Evolutionary conservation across 2,797 vertebrate species (phyloP), one percentile per base, ranked within the genome.

Genomic region (Graptemys geographica): DNA sequence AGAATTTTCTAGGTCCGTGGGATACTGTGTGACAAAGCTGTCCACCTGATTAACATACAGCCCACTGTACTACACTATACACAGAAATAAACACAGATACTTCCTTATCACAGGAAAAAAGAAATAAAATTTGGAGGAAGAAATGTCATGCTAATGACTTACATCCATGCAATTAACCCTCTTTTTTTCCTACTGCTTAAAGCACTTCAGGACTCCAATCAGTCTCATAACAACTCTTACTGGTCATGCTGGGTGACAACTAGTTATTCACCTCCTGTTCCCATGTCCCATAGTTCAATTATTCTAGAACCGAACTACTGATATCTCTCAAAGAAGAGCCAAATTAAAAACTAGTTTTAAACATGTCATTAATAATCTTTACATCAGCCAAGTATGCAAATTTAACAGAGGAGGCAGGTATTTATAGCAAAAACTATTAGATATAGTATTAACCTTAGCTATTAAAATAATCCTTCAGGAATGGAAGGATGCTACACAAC

Each of bases 1-100:
- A 84, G 87, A 85, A 83, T 87, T 96, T 96, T 96, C 79, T 93
- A 5, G 81, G 90, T 55, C 31, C 79, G 74, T 83, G 57, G 81
- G 81, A 79, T 7, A 25, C 41, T 65, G 89, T 82, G 57, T 79
- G 87, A 91, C 31, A 90, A 93, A 92, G 49, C 12, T 86, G 18
- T 82, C 80, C 13, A 6, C 28, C 21, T 25, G 21, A 41, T 72
- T 41, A 72, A n/a, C 37, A 41, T 55, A 78, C 47, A 94, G 27
- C 57, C 51, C 41, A 51, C n/a, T 11, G 12, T n/a, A 47, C 21
- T 59, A 15, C 27, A 27, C 8, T n/a, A 62, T 55, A 62, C 7
- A 76, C 41, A 33, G n/a, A 47, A 89, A 82, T 65, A 62, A 78
- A 59, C 12, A 12, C 21, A 57, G 41, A 21, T n/a, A 52, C 6